A percentile compares a stretch with the other conserved stretches of the same genome.
Evolutionary conservation across 2,113 vertebrate genomes (phyloP).

Genomic region (Mormyrus lacerda): DNA sequence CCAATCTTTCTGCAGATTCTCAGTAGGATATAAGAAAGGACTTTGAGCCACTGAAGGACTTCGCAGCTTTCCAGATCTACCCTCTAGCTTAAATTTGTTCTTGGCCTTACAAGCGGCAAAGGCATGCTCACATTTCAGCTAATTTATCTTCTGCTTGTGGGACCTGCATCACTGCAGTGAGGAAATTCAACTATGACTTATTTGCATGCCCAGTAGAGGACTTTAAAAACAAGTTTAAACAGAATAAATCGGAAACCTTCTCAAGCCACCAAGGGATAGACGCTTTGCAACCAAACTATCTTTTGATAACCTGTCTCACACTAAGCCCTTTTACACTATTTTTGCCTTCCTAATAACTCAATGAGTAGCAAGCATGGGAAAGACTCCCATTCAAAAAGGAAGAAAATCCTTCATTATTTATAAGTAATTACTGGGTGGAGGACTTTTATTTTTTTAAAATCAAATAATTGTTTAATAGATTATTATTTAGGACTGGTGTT

Average conservation of each 20-base stretch:
- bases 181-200: neutral
- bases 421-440: neutral
- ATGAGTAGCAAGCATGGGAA: neutral
- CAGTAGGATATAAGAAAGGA: conserved; percentile 1
- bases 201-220: neutral
- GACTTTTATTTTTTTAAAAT: neutral
- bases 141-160: neutral
- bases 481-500: neutral
- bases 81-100: neutral
- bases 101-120: conserved; percentile 3
- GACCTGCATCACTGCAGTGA: neutral
- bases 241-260: neutral
- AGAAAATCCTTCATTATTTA: neutral
- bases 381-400: neutral
- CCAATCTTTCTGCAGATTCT: neutral
- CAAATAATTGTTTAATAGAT: neutral
- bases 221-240: neutral
- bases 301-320: neutral
- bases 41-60: conserved; percentile 1
- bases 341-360: neutral
- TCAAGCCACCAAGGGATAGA: neutral
- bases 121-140: neutral
- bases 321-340: neutral
- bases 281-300: neutral
- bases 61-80: neutral